Conservation (phyloP, 2,113 vertebrate species). For the Sus scrofa region DNA sequence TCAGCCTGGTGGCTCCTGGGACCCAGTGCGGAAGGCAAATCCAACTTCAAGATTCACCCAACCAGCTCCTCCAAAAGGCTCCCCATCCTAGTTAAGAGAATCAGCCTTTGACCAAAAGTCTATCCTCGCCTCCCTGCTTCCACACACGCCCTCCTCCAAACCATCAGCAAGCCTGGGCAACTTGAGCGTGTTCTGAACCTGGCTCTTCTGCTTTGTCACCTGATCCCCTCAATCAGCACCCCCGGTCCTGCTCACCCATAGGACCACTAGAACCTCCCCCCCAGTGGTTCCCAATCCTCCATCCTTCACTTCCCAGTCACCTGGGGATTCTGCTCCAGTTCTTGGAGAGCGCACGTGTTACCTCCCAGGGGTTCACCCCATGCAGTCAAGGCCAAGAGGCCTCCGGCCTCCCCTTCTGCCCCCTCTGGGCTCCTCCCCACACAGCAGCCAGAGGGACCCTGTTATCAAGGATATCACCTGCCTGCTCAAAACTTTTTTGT, state of each 20-base stretch:
- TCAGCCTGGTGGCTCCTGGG: not conserved
- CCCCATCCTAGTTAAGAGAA: not conserved
- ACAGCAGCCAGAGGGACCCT: not conserved
- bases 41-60: not conserved
- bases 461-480: not conserved
- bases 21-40: not conserved
- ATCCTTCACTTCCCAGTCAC: not conserved
- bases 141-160: not conserved
- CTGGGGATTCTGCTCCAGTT: not conserved
- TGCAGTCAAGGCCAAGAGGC: not conserved
- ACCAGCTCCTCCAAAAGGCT: not conserved
- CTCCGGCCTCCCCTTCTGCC: not conserved
- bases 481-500: not conserved
- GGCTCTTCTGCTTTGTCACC: not conserved
- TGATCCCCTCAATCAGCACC: not conserved
- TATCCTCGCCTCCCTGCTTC: not conserved
- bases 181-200: not conserved
- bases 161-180: not conserved
- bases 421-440: not conserved
- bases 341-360: fast-evolving
- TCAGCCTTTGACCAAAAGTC: not conserved
- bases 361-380: not conserved
- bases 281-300: not conserved
- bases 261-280: not conserved
- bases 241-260: not conserved